phyloP scores from a whole-genome alignment of 2,888 invertebrate genomes.

The Cantharis lateralis region DNA sequence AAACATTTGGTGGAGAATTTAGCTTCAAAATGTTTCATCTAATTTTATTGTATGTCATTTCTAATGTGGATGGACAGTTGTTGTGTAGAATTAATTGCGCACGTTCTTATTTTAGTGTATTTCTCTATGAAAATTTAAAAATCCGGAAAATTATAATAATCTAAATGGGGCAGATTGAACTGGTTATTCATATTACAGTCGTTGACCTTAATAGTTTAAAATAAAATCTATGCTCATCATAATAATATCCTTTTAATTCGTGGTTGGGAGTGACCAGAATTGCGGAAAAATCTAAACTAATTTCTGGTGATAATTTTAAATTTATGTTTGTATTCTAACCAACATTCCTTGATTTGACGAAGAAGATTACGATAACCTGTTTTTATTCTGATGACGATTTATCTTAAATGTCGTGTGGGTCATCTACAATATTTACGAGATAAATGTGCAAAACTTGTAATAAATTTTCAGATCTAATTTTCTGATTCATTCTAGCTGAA shows the following conservation, averaged over 20 bases:
- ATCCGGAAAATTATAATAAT: background rate
- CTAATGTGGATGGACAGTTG: background rate
- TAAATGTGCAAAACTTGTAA: background rate
- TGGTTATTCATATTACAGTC: background rate
- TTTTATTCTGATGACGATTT: background rate
- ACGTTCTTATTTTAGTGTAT: background rate
- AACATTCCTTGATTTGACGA: background rate
- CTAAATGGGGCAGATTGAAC: background rate
- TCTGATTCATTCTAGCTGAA: background rate
- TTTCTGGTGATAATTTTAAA: background rate
- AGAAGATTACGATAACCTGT: background rate
- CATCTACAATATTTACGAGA: background rate
- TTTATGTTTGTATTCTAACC: background rate
- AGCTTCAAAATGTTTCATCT: background rate
- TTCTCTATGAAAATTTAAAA: background rate
- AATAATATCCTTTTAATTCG: background rate
- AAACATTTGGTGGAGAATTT: constrained; percentile 13
- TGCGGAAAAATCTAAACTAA: background rate
- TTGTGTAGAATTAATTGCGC: background rate
- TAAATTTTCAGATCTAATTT: background rate
- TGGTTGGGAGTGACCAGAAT: background rate
- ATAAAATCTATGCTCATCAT: background rate
- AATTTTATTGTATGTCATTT: background rate
- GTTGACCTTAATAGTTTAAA: background rate
- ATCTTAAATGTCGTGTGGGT: background rate